Percentiles rank a stretch among this genome's conserved stretches.
phyloP scores from a whole-genome alignment of 1,140 invertebrate genomes.

The Drosophila melanica region DNA sequence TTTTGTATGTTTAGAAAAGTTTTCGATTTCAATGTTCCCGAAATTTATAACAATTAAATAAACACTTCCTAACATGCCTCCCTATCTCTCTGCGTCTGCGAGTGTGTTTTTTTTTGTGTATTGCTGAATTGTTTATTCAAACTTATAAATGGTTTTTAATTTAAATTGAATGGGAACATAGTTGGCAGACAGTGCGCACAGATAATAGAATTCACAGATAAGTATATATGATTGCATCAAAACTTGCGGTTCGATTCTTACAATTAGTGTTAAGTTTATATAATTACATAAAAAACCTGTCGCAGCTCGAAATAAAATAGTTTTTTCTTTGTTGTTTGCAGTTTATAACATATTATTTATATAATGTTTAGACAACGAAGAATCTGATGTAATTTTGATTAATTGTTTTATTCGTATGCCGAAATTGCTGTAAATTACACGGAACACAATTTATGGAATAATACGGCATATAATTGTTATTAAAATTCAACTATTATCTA shows the following conservation, averaged over 20 bases:
- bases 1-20: constrained; percentile 64
- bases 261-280: constrained; percentile 60
- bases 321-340: not conserved
- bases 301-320: constrained; percentile 41
- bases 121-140: constrained; percentile 32
- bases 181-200: constrained; percentile 23
- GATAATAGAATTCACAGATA: constrained; percentile 25
- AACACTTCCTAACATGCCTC: constrained; percentile 63
- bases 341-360: constrained; percentile 31
- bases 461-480: constrained; percentile 45
- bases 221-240: constrained; percentile 32
- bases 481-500: constrained; percentile 59
- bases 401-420: constrained; percentile 32
- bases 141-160: constrained; percentile 31
- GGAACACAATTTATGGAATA: constrained; percentile 69
- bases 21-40: constrained; percentile 71
- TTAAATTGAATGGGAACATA: constrained; percentile 23
- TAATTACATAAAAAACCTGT: constrained; percentile 70
- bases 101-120: constrained; percentile 28
- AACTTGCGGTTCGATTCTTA: constrained; percentile 54
- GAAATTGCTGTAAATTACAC: constrained; percentile 51
- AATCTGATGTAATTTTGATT: constrained; percentile 44
- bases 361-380: constrained; percentile 15
- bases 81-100: constrained; percentile 32
- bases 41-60: constrained; percentile 76